phyloP scores from a whole-genome alignment of 23 tunicate genomes.

The Ascidia mentula region DNA sequence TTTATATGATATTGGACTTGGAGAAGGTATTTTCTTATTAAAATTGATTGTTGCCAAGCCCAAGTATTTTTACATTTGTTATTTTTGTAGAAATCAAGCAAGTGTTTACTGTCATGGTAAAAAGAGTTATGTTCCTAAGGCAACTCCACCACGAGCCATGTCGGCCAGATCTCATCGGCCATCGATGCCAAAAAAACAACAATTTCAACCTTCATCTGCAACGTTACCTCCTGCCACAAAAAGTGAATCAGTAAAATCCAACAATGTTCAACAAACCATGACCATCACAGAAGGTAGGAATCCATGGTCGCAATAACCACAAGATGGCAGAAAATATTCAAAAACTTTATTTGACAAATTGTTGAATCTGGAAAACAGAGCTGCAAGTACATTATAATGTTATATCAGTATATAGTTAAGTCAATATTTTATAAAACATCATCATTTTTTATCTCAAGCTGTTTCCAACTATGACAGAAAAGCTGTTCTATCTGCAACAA shows the following conservation, averaged over 20 bases:
- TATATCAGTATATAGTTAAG: too few species aligned
- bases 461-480: conserved; percentile 5
- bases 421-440: too few species aligned
- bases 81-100: neutral
- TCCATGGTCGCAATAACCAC: too few species aligned
- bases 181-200: conserved; percentile 10
- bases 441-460: too few species aligned
- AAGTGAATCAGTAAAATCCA: neutral
- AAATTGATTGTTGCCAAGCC: too few species aligned
- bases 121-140: neutral
- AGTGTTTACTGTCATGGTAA: neutral
- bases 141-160: conserved; percentile 4
- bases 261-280: neutral
- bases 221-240: conserved; percentile 29
- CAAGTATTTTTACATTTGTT: too few species aligned
- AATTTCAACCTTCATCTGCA: conserved; percentile 42
- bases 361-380: too few species aligned
- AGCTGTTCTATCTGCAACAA: conserved; percentile 34
- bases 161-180: conserved; percentile 9
- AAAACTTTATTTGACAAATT: too few species aligned
- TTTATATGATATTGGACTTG: too few species aligned
- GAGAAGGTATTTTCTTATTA: too few species aligned
- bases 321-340: too few species aligned
- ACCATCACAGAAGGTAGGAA: neutral
- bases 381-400: too few species aligned